Conservation (phyloP, 1,140 invertebrate species). For the Anagrus nilaparvatae region DNA sequence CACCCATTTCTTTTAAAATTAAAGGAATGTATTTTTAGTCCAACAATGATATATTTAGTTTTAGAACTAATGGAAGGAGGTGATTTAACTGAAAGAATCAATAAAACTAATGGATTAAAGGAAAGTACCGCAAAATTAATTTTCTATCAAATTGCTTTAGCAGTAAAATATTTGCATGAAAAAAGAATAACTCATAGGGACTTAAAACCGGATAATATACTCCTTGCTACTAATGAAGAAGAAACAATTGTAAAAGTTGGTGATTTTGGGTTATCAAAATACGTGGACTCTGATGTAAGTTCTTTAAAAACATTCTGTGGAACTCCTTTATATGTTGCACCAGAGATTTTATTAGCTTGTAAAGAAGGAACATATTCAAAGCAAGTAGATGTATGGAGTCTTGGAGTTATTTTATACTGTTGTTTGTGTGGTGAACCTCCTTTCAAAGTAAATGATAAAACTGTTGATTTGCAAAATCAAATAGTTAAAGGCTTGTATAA, state of each 20-base stretch:
- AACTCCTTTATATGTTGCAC: constrained; percentile 98
- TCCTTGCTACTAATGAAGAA: constrained; percentile 80
- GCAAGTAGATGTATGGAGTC: constrained; percentile 94
- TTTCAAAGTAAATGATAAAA: constrained; percentile 58
- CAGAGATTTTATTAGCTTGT: constrained; percentile 96
- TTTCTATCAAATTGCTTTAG: constrained; percentile 75
- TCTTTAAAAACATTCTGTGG: constrained; percentile 75
- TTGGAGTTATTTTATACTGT: constrained; percentile 96
- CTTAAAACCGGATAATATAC: constrained; percentile 95
- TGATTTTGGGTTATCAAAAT: constrained; percentile 75
- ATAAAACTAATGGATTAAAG: constrained; percentile 40
- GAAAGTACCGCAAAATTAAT: constrained; percentile 62
- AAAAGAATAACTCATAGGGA: constrained; percentile 83
- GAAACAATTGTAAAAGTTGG: constrained; percentile 93
- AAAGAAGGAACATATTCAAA: constrained; percentile 92
- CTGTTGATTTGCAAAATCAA: constrained; percentile 29
- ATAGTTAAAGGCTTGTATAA: constrained; percentile 26
- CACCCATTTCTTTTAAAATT: constrained; percentile 56
- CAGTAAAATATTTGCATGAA: constrained; percentile 74
- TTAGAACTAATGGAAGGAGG: constrained; percentile 80
- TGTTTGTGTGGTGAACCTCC: constrained; percentile 95
- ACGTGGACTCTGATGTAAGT: constrained; percentile 92
- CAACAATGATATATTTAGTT: constrained; percentile 64
- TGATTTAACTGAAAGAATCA: no score
- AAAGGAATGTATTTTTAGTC: no score